Conservation (phyloP, 2,113 vertebrate genomes). For the Tragelaphus scriptus region DNA sequence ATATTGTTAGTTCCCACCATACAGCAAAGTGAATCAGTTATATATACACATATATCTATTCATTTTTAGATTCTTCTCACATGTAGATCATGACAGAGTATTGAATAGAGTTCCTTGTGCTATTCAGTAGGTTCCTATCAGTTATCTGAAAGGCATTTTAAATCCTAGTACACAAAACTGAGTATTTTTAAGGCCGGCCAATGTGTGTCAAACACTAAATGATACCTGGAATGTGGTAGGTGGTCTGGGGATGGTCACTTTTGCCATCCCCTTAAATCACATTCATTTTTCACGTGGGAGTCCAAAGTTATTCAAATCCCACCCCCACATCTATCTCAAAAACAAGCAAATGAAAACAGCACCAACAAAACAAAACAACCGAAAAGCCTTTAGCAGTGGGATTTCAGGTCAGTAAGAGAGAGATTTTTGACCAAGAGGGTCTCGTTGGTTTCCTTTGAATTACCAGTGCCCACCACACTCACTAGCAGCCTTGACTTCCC, state of each 20-base stretch:
- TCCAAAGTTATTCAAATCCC: not conserved
- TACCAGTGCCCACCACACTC: too few relatives aligned
- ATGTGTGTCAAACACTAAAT: not conserved
- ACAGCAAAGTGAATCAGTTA: not conserved
- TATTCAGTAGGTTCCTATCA: not conserved
- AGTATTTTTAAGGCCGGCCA: not conserved
- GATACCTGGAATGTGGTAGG: not conserved
- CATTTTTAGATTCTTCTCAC: not conserved
- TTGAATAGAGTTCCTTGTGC: not conserved
- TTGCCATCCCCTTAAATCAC: not conserved
- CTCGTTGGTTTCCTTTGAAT: not conserved
- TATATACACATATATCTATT: not conserved
- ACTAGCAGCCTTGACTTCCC: not conserved
- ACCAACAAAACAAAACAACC: not conserved
- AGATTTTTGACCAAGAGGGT: not conserved
- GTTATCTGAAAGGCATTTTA: not conserved
- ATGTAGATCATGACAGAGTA: not conserved
- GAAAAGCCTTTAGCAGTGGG: not conserved
- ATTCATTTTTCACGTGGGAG: not conserved
- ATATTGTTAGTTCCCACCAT: not conserved
- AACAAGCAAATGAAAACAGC: not conserved
- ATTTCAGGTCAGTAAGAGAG: not conserved
- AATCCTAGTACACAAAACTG: not conserved
- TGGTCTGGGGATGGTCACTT: not conserved
- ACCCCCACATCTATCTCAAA: not conserved